phyloP scores from a whole-genome alignment of 2,113 vertebrate species.

The Odocoileus hemionus region DNA sequence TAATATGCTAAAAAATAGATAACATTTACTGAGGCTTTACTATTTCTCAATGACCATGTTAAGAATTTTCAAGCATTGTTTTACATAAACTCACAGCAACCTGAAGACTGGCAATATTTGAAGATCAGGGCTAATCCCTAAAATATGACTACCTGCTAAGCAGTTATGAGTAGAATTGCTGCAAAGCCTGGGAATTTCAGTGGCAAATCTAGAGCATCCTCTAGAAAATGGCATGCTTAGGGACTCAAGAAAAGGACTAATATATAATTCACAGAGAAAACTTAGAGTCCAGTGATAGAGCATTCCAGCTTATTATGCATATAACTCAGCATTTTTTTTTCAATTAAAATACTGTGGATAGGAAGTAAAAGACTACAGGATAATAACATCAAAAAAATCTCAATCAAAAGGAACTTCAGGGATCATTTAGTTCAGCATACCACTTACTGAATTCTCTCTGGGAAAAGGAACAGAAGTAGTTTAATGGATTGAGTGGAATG shows the following conservation, averaged over 20 bases:
- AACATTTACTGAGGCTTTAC: not conserved
- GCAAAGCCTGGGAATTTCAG: not conserved
- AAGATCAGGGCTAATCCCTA: not conserved
- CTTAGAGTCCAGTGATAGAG: not conserved
- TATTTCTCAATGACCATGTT: not conserved
- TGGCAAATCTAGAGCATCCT: not conserved
- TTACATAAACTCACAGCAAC: not conserved
- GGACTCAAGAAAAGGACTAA: not conserved
- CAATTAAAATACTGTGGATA: not conserved
- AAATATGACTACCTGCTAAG: not conserved
- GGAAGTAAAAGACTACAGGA: not conserved
- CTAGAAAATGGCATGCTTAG: not conserved
- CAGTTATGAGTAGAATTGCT: not conserved
- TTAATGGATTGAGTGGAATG: not conserved
- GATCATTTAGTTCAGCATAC: not conserved
- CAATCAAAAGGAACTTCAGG: not conserved
- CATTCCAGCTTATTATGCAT: accelerated
- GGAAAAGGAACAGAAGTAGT: not conserved
- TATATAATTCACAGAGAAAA: not conserved
- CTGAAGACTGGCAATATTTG: not conserved
- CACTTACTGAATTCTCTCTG: not conserved
- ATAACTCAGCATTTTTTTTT: not conserved
- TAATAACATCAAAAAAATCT: not conserved
- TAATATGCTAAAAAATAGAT: not conserved
- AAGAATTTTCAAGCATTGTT: not conserved